Evolutionary conservation across 2,113 vertebrate genomes (phyloP), one percentile per base, ranked within the genome.

Genomic region (Bostrychus sinensis): DNA sequence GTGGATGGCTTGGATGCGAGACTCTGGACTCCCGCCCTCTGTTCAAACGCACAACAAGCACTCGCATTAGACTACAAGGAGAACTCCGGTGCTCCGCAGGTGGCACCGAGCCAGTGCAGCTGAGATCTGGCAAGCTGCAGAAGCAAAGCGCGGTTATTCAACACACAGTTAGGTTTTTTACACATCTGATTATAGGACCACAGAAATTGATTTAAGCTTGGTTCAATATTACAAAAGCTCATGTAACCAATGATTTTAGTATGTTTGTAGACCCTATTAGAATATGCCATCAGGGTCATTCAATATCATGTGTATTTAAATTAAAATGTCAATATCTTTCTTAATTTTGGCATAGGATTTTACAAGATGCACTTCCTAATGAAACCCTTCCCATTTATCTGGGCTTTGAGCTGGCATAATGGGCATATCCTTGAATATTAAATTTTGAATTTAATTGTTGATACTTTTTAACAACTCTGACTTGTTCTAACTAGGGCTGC

Each of bases 11-110:
- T 91, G 94, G 67, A 95, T 93, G 56, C 97, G 94, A 70, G 95
- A 94, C 65, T 97, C 96, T 2, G 97, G 96, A 83, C 93, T 97
- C 46, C 91, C 93, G 28, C 93, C 92, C 91, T 98, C 96, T 98
- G 82, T 43, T 70, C 50, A 83, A 82, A 82, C 9, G 25, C 22
- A 67, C 51, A 57, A 70, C 48, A 62, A 75, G 70, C 50, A 78
- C 59, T 72, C 14, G 11, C 26, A 43, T 84, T 77, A 80, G 80
- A 78, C 56, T 59, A 70, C 64, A 60, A 58, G 50, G 34, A 69
- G 57, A 56, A 63, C 56, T 58, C 67, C 46, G 25, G 57, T 37
- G 69, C 39, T 78, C 55, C 36, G 56, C 8, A 26, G 23, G 43
- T 82, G 80, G 78, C 76, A 51, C 63, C 6, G 32, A 60, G 83